These are phyloP conservation scores for Micrasema minimum DNA, from an alignment of 1,140 invertebrate genomes.

Conservation along the genomic window DNA sequence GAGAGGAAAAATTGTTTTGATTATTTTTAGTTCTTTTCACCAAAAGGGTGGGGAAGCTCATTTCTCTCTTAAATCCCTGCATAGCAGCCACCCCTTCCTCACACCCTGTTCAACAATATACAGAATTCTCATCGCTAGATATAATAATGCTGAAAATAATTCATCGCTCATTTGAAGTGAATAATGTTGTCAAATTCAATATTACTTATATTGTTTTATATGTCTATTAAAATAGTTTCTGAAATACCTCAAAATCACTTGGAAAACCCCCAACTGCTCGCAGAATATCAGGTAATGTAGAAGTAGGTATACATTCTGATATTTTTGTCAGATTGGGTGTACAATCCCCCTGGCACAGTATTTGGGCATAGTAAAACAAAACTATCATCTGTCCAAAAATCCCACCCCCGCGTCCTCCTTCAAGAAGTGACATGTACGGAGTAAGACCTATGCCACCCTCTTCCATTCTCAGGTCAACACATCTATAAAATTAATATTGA, in stretches of 20 bases:
- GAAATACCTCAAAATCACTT: slow-evolving; percentile 26
- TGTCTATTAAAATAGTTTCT: no score
- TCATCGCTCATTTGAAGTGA: no score
- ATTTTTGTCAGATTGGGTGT: slow-evolving; percentile 36
- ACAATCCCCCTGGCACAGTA: slow-evolving; percentile 31
- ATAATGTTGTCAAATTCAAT: no score
- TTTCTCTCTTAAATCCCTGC: no score
- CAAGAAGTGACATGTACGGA: slow-evolving; percentile 29
- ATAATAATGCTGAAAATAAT: no score
- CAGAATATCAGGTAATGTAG: slow-evolving; percentile 36
- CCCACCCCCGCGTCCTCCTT: slow-evolving; percentile 24
- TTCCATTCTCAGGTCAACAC: not conserved
- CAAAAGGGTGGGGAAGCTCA: no score
- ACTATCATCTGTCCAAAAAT: slow-evolving; percentile 30
- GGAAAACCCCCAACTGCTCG: slow-evolving; percentile 35
- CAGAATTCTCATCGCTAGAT: no score
- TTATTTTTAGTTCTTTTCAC: no score
- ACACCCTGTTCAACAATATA: no score
- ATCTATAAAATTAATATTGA: slow-evolving; percentile 8
- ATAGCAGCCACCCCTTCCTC: no score
- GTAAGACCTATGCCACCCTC: slow-evolving; percentile 17
- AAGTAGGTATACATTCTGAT: slow-evolving; percentile 20
- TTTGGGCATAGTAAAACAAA: slow-evolving; percentile 39
- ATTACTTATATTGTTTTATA: no score
- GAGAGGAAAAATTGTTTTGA: no score